phyloP scores from a whole-genome alignment of 2,113 vertebrate genomes.

The Urocolius indicus region DNA sequence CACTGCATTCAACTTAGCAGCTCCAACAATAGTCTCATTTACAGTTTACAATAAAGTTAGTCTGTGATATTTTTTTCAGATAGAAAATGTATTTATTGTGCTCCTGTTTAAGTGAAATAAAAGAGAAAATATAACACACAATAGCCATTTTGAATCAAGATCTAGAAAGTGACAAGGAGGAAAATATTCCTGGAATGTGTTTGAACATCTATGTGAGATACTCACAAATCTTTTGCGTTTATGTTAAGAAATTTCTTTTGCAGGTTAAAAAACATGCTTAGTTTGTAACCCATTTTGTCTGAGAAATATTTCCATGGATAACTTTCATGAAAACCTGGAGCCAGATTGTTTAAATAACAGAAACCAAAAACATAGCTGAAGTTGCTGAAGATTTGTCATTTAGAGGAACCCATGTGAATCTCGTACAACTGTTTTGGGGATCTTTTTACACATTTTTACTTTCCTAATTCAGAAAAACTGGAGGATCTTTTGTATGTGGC shows the following conservation, averaged over 20 bases:
- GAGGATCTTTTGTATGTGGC: background rate
- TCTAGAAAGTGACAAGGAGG: background rate
- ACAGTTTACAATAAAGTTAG: background rate
- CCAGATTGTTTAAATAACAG: background rate
- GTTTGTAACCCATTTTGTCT: background rate
- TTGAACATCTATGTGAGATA: background rate
- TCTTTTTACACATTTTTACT: background rate
- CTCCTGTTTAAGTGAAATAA: background rate
- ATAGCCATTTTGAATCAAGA: background rate
- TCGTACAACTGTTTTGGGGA: background rate
- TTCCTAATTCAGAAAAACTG: background rate
- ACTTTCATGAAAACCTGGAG: background rate
- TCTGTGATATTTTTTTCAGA: background rate
- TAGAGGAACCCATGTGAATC: background rate
- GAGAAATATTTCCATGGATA: background rate
- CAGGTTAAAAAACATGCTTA: background rate
- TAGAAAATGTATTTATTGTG: background rate
- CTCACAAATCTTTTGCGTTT: background rate
- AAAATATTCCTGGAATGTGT: background rate
- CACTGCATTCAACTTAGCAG: background rate
- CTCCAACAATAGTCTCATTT: background rate
- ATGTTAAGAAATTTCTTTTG: background rate
- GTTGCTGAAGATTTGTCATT: background rate
- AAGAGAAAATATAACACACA: background rate
- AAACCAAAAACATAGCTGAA: background rate